Evolutionary conservation across 1,140 invertebrate species (phyloP), one percentile per base, ranked within the genome.

Genomic region (Aplysia californica): DNA sequence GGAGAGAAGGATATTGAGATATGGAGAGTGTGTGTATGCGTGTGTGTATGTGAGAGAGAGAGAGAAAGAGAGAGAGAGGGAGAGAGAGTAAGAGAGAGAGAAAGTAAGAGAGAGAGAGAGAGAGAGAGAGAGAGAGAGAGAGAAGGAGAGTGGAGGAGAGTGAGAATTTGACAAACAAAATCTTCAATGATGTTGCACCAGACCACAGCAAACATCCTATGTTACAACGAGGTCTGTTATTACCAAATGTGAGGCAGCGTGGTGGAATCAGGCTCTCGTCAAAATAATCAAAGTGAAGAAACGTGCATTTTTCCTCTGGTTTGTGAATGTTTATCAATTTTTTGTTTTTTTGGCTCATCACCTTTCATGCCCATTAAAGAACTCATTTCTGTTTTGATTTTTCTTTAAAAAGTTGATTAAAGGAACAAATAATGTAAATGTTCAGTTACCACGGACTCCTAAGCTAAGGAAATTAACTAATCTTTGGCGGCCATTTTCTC

Each of bases 61-160:
- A 50, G 10, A 50, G 44, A 50, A 50, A 50, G 44, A 50, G 44
- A 50, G 44, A 50, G 44, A 50, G n/a, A 50, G 44, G n/a, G 67
- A 23, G 67, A 23, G 33, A n/a, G 67, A 44, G 67, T n/a, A 26
- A 39, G 67, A 41, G 67, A 70, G 39, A 44, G 67, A 44, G 35
- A 70, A 39, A 70, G 67, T n/a, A 39, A 70, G 35, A 44, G 67
- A 44, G 35, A 44, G 39, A 41, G 67, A 44, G 67, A 44, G 67
- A 39, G 39, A 39, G 67, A 69, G 67, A 41, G 67, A 69, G 39
- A 44, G 35, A 69, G 67, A 23, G 39, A 41, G 35, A 69, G 18
- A 69, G 18, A 69, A 3, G n/a, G 10, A 44, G 18, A 6, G 3
- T 21, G 3, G 26, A 39, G 23, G 10, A 38, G 38, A 69, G 3